Percentiles rank a stretch among this genome's conserved stretches.
phyloP scores from a whole-genome alignment of 1,140 invertebrate species.

The Drosophila serrata region DNA sequence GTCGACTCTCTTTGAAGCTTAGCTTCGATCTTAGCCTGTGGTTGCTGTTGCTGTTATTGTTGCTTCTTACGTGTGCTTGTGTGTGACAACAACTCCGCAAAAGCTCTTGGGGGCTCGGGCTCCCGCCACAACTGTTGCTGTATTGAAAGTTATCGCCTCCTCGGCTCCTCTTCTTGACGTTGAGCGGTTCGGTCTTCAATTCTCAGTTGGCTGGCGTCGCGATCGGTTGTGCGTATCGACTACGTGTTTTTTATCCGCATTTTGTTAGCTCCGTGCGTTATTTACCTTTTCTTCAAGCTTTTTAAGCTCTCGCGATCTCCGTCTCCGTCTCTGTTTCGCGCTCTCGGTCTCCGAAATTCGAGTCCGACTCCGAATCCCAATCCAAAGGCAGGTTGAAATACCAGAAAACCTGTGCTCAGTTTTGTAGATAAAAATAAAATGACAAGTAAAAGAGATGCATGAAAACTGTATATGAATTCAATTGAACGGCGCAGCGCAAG shows the following conservation, averaged over 20 bases:
- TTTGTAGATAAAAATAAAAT: constrained; percentile 78
- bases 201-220: constrained; percentile 45
- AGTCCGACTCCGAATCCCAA: constrained; percentile 4
- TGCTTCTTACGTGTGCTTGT: constrained; percentile 1
- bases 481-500: constrained; percentile 47
- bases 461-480: constrained; percentile 53
- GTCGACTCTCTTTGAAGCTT: constrained; percentile 33
- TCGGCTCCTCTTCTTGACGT: constrained; percentile 5
- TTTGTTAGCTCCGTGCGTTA: constrained; percentile 33
- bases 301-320: constrained; percentile 49
- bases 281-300: constrained; percentile 50
- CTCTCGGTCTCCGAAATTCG: background rate
- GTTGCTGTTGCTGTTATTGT: constrained; percentile 29
- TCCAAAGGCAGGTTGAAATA: constrained; percentile 56
- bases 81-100: constrained; percentile 23
- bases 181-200: constrained; percentile 62
- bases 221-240: constrained; percentile 59
- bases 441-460: constrained; percentile 77
- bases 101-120: constrained; percentile 46
- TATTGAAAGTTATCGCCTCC: constrained; percentile 33
- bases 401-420: constrained; percentile 65
- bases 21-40: constrained; percentile 42
- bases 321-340: no score
- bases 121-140: constrained; percentile 22
- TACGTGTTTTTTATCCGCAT: constrained; percentile 22